Evolutionary conservation across 1,140 invertebrate species (phyloP).

Genomic region (Branchinecta lynchi): DNA sequence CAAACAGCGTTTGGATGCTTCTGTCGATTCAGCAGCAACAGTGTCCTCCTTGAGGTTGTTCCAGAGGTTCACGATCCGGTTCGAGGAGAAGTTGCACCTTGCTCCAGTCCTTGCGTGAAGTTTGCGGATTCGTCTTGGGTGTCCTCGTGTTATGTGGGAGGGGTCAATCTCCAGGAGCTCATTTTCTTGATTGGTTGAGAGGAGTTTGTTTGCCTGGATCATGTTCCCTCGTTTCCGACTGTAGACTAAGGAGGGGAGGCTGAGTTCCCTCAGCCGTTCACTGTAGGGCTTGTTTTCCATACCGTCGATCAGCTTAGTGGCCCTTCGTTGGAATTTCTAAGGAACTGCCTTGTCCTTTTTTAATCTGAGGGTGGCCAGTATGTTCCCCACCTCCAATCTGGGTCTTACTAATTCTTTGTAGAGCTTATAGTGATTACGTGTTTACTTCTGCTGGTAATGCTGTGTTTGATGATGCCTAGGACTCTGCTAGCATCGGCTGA

Average conservation of each 20-base stretch:
- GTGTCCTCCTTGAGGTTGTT: neutral
- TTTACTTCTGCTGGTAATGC: slow-evolving; percentile 9
- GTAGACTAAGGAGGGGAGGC: slow-evolving; percentile 8
- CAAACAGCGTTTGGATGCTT: too few species aligned
- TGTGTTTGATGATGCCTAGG: too few species aligned
- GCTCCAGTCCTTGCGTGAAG: too few species aligned
- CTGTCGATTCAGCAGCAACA: too few species aligned
- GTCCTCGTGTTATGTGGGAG: too few species aligned
- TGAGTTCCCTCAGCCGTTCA: slow-evolving; percentile 8
- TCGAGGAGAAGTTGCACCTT: neutral
- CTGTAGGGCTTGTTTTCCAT: slow-evolving; percentile 5
- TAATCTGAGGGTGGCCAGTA: neutral
- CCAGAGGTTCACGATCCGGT: neutral
- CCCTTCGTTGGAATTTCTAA: slow-evolving; percentile 1
- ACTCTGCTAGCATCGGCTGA: too few species aligned
- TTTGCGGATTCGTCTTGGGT: too few species aligned
- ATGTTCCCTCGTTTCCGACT: neutral
- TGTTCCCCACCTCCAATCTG: neutral
- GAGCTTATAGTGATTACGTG: slow-evolving; percentile 9
- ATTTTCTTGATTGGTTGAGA: slow-evolving; percentile 6
- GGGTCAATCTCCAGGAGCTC: too few species aligned
- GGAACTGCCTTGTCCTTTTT: slow-evolving; percentile 1
- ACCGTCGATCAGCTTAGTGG: slow-evolving; percentile 4
- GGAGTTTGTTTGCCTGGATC: slow-evolving; percentile 1
- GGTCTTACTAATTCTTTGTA: slow-evolving; percentile 9